These are phyloP conservation scores for Tachina fera DNA, from an alignment of 2,888 invertebrate genomes.

Conservation along the genomic window DNA sequence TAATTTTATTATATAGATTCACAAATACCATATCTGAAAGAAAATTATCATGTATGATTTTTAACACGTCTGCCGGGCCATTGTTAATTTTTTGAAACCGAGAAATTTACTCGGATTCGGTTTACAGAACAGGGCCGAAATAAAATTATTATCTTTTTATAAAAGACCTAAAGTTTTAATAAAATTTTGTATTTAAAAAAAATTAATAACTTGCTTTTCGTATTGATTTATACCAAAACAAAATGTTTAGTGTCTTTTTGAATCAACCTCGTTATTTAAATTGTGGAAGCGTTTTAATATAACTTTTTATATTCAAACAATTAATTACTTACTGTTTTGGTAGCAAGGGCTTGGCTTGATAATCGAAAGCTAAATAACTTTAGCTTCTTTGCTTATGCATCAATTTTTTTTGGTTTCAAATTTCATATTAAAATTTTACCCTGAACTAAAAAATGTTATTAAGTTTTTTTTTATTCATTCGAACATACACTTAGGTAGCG, in stretches of 20 bases:
- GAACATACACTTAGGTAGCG: not conserved
- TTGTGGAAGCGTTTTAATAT: not conserved
- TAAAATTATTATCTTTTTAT: too few relatives aligned
- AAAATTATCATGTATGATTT: too few relatives aligned
- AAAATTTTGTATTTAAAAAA: too few relatives aligned
- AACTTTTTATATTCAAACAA: too few relatives aligned
- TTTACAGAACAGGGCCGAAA: too few relatives aligned
- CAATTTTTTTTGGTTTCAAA: slow-evolving; percentile 17
- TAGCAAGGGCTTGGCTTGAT: not conserved
- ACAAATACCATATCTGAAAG: too few relatives aligned
- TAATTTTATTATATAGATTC: too few relatives aligned
- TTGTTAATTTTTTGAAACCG: too few relatives aligned
- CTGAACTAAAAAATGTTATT: slow-evolving; percentile 16
- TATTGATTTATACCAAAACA: not conserved
- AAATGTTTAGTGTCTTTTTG: not conserved
- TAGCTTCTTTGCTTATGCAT: not conserved
- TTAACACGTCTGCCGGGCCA: too few relatives aligned
- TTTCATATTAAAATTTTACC: slow-evolving; percentile 5
- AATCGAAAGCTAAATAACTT: not conserved
- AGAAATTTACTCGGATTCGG: too few relatives aligned
- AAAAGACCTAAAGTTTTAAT: too few relatives aligned
- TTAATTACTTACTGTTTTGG: not conserved
- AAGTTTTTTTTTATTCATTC: not conserved
- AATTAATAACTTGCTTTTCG: too few relatives aligned
- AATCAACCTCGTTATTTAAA: not conserved